These are phyloP conservation scores for Sebastes variabilis DNA, from an alignment of 2,797 vertebrate species.

Conservation along the genomic window DNA sequence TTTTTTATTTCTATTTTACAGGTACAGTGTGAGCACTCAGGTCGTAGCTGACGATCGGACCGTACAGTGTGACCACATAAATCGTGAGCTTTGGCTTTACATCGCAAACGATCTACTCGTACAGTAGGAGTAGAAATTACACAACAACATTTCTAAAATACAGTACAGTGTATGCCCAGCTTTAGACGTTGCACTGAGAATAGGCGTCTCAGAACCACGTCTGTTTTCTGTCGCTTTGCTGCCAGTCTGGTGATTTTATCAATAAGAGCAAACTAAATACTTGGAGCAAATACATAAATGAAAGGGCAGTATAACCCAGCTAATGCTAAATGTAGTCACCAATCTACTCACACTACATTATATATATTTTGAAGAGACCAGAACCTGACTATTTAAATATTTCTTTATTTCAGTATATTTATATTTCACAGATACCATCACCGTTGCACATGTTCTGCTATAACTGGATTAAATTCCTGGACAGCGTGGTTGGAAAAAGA, in stretches of 20 bases:
- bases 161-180: too few species aligned
- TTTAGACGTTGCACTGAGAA: too few species aligned
- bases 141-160: too few species aligned
- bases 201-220: fast-evolving
- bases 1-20: too few species aligned
- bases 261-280: neutral
- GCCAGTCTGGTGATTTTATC: neutral
- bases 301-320: neutral
- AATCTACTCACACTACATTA: neutral
- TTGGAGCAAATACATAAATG: neutral
- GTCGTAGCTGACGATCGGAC: too few species aligned
- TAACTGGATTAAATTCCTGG: neutral
- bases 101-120: too few species aligned
- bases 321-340: neutral
- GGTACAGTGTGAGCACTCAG: too few species aligned
- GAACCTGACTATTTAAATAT: neutral
- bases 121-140: too few species aligned
- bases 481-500: neutral
- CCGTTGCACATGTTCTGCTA: neutral
- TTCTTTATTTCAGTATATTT: neutral
- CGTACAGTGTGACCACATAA: too few species aligned
- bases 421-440: neutral
- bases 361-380: neutral
- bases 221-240: neutral
- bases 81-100: too few species aligned